phyloP scores from a whole-genome alignment of 2,797 vertebrate genomes.

The Sebastes glaucus region DNA sequence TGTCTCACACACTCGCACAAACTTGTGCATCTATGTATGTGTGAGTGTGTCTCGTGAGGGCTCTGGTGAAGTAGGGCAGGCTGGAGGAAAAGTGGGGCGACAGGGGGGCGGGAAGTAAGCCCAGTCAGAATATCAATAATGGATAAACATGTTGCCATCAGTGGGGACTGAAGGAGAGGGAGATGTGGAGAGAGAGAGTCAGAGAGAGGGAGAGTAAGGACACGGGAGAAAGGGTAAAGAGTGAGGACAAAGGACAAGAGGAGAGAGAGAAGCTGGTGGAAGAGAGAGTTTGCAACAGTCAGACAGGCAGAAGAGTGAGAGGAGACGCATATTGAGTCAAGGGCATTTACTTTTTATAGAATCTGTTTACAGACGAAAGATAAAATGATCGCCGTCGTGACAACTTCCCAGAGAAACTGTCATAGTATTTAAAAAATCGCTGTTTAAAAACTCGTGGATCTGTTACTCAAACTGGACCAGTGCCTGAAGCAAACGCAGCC shows the following conservation, averaged over 20 bases:
- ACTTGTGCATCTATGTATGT: slow-evolving; percentile 36
- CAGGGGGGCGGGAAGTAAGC: slow-evolving; percentile 66
- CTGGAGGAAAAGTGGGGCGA: slow-evolving; percentile 75
- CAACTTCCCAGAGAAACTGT: not conserved
- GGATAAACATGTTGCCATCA: slow-evolving; percentile 78
- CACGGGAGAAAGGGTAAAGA: slow-evolving; percentile 38
- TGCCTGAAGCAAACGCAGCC: not conserved
- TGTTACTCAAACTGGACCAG: not conserved
- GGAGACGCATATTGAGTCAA: not conserved
- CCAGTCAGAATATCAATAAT: slow-evolving; percentile 81
- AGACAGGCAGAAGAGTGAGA: not conserved
- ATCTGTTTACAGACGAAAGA: not conserved
- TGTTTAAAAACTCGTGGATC: not conserved
- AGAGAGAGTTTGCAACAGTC: not conserved
- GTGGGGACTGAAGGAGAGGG: slow-evolving; percentile 55
- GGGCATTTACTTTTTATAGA: slow-evolving; percentile 13
- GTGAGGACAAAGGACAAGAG: slow-evolving; percentile 42
- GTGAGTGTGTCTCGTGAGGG: slow-evolving; percentile 63
- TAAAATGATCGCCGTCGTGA: not conserved
- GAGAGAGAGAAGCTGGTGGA: not conserved
- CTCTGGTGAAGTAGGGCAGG: slow-evolving; percentile 78
- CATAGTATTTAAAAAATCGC: not conserved
- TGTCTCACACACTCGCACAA: slow-evolving; percentile 39
- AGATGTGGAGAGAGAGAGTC: slow-evolving; percentile 20
- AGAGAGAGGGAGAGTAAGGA: slow-evolving; percentile 5